Base-by-base conservation (phyloP, 1,140 invertebrate genomes). In the Cepaea nemoralis region DNA sequence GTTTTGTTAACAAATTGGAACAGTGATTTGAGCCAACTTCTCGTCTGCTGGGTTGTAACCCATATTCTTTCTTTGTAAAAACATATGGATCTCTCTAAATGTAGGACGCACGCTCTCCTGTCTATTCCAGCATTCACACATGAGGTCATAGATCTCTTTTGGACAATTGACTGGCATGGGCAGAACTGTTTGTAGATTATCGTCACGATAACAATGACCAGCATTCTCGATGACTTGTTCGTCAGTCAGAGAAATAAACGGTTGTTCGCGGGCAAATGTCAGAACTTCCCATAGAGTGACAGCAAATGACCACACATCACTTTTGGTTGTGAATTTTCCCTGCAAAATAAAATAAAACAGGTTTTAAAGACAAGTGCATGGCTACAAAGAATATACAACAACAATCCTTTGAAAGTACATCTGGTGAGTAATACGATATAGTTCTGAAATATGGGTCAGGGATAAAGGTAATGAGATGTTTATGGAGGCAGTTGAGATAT, bases 51-150 rank as follows among this genome's bases (percentile, higher is more conserved):
- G 89, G 82, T 91, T 89, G 81, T 91, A 91, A 50, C 96, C 96
- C 83, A 97, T 93, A 90, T 96, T 96, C 92, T 97, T 97, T 84
- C 96, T 93, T 89, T 97, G 96, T 63, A 98, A 93, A 92, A 97
- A 98, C 88, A 97, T 93, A 90, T 97, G 95, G 82, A 98, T 96
- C 91, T 98, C 96, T 80, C 95, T 93, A 92, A 98, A 98, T 81
- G 95, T 95, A n/a, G 97, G 97, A n/a, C 97, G 93, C 77, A 87
- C 87, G 42, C 85, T 84, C 40, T 90, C 95, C 87, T 96, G 95
- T 39, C 95, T 93, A 87, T 97, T 96, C 97, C 97, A 99, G 90
- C 97, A 98, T 89, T 97, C 96, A 82, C 95, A 93, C 96, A 98
- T 98, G 83, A 99, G 91, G 90, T 97, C 96, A 92, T 96, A 98